These are phyloP conservation scores for Amphiprion ocellaris DNA, from an alignment of 2,113 vertebrate genomes.

Conservation along the genomic window DNA sequence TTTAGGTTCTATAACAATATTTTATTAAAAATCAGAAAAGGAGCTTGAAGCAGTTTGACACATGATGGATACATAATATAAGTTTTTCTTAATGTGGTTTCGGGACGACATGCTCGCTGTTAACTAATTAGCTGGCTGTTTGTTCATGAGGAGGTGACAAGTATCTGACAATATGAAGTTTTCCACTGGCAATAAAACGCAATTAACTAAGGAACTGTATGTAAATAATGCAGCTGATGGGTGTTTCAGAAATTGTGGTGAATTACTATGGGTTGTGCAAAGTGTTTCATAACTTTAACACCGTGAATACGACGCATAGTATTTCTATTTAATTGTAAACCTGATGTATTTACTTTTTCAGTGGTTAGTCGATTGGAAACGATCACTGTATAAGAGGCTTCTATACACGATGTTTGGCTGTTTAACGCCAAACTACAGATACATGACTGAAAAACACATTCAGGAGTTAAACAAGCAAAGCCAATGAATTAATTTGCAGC, in stretches of 20 bases:
- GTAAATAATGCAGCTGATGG: neutral
- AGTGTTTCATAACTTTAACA: accelerated
- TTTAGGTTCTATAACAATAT: too few species aligned
- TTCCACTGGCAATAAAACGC: neutral
- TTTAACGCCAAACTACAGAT: neutral
- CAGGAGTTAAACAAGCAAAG: neutral
- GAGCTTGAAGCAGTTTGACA: too few species aligned
- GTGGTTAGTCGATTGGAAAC: slow-evolving; percentile 2
- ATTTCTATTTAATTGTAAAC: neutral
- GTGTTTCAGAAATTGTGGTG: neutral
- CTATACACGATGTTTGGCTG: neutral
- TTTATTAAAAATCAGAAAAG: too few species aligned
- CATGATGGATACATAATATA: too few species aligned
- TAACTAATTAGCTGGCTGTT: neutral
- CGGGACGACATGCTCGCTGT: neutral
- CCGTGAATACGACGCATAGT: neutral
- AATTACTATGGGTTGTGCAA: neutral
- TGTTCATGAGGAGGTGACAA: neutral
- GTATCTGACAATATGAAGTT: neutral
- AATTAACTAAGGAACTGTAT: neutral
- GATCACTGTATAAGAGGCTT: slow-evolving; percentile 8
- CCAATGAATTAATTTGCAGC: neutral
- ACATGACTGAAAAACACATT: neutral
- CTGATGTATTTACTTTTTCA: neutral
- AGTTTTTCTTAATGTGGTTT: too few species aligned